phyloP scores from a whole-genome alignment of 2,888 invertebrate genomes.

The Spisula solida region DNA sequence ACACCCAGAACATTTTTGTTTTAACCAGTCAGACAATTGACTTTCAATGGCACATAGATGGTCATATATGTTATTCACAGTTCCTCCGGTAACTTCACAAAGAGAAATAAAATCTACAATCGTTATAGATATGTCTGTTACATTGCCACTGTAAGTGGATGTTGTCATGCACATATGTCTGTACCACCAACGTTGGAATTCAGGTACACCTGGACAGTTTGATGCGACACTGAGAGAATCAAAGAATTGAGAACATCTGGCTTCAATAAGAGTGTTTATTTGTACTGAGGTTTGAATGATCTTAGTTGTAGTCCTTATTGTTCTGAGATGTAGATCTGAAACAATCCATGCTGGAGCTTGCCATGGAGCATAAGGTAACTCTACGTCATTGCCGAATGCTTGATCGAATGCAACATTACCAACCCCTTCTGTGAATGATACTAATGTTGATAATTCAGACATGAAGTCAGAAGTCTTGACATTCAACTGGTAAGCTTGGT shows the following conservation, averaged over 20 bases:
- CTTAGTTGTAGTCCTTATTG: constrained; percentile 38
- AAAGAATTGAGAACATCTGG: constrained; percentile 70
- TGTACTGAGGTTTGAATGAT: neutral
- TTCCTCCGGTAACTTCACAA: constrained; percentile 62
- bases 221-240: constrained; percentile 47
- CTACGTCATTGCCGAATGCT: constrained; percentile 70
- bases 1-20: constrained; percentile 72
- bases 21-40: constrained; percentile 71
- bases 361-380: constrained; percentile 79
- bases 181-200: constrained; percentile 66
- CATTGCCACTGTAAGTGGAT: constrained; percentile 64
- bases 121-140: constrained; percentile 63
- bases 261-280: constrained; percentile 44
- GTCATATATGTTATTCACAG: constrained; percentile 47
- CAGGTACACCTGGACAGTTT: constrained; percentile 64
- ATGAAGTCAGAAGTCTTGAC: constrained; percentile 74
- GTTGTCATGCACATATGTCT: constrained; percentile 69
- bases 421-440: constrained; percentile 76
- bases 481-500: constrained; percentile 77
- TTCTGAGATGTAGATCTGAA: constrained; percentile 71
- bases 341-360: constrained; percentile 77
- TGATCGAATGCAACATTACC: constrained; percentile 73
- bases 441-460: constrained; percentile 68
- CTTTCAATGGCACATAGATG: constrained; percentile 64
- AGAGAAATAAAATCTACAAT: constrained; percentile 72